phyloP scores from a whole-genome alignment of 2,888 invertebrate species.

The Artemia sinica region DNA sequence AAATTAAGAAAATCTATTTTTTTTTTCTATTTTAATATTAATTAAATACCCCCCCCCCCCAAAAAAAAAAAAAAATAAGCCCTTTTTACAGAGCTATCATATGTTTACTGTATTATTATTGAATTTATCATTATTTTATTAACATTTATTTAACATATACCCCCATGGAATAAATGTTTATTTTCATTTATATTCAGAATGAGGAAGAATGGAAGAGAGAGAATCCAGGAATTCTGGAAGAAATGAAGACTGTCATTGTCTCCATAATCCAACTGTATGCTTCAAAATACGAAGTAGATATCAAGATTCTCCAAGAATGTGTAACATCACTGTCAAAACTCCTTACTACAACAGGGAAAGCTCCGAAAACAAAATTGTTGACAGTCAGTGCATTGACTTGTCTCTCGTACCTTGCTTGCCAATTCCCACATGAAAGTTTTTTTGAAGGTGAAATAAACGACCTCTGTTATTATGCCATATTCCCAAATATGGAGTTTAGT shows the following conservation, averaged over 20 bases:
- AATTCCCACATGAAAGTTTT: constrained; percentile 63
- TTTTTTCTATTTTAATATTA: neutral
- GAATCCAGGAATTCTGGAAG: constrained; percentile 62
- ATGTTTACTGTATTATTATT: no score
- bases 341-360: constrained; percentile 61
- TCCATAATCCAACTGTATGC: constrained; percentile 88
- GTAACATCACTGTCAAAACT: constrained; percentile 89
- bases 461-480: constrained; percentile 94
- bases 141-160: no score
- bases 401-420: constrained; percentile 79
- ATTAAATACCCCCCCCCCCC: no score
- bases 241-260: constrained; percentile 84
- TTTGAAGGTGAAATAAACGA: constrained; percentile 76
- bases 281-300: constrained; percentile 95
- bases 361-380: constrained; percentile 74
- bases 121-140: no score
- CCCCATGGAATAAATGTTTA: neutral
- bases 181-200: constrained; percentile 37
- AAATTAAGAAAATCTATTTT: neutral
- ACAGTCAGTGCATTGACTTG: constrained; percentile 92
- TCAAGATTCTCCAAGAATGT: constrained; percentile 71
- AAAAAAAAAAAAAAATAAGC: neutral
- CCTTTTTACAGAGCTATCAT: neutral
- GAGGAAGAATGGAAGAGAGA: constrained; percentile 44
- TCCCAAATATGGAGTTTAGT: constrained; percentile 93